A percentile compares a stretch with the other conserved stretches of the same genome.
phyloP scores from a whole-genome alignment of 2,888 invertebrate genomes.

The Lithophane socia region DNA sequence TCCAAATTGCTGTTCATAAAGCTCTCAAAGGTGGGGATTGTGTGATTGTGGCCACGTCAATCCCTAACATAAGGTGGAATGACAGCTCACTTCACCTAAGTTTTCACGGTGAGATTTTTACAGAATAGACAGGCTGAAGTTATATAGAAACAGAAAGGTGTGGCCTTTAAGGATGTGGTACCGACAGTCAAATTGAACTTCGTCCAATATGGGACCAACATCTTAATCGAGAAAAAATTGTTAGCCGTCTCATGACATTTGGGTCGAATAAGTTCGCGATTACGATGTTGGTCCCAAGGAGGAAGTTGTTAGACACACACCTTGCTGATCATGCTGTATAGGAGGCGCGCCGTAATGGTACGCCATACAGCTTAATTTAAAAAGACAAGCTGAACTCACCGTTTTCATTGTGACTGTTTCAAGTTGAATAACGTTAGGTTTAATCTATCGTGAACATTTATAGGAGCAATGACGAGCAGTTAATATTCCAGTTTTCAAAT shows the following conservation, averaged over 20 bases:
- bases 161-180: no score
- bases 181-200: not conserved
- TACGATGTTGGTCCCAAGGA: not conserved
- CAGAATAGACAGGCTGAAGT: no score
- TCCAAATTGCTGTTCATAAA: no score
- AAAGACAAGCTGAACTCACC: slow-evolving; percentile 2
- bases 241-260: not conserved
- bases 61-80: no score
- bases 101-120: no score
- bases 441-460: slow-evolving; percentile 3
- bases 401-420: slow-evolving; percentile 31
- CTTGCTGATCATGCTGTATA: not conserved
- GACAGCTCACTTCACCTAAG: no score
- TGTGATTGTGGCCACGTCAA: no score
- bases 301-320: not conserved
- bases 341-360: not conserved
- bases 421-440: not conserved
- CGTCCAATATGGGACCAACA: no score
- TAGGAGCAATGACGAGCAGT: not conserved
- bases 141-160: no score
- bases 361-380: not conserved
- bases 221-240: no score
- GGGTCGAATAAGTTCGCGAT: no score
- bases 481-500: not conserved
- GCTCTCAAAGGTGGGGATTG: no score